Conservation (phyloP, 2,113 vertebrate species). For the Dipodomys merriami region DNA sequence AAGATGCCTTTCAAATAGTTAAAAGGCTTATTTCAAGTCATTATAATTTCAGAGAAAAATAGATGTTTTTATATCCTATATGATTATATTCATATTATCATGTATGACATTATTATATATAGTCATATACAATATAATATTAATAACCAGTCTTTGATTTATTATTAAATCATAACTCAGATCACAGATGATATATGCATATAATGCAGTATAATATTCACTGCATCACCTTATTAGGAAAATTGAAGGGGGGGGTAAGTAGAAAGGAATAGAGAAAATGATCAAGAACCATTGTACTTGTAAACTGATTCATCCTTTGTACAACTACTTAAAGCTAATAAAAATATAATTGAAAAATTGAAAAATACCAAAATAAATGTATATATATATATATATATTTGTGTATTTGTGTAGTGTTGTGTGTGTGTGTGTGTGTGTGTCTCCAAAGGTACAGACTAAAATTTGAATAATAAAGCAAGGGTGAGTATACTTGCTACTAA, state of each 20-base stretch:
- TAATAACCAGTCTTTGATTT: slow-evolving; percentile 8
- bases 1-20: slow-evolving; percentile 17
- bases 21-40: slow-evolving; percentile 53
- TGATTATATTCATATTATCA: too few relatives aligned
- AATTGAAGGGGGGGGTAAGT: too few relatives aligned
- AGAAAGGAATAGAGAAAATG: too few relatives aligned
- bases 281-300: too few relatives aligned
- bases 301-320: too few relatives aligned
- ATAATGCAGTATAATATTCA: not conserved
- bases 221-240: not conserved
- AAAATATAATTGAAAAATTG: too few relatives aligned
- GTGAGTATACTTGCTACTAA: not conserved
- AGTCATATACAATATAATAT: not conserved
- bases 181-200: not conserved
- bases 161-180: slow-evolving; percentile 26
- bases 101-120: too few relatives aligned
- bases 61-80: not conserved
- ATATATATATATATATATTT: too few relatives aligned
- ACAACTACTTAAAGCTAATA: too few relatives aligned
- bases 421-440: too few relatives aligned
- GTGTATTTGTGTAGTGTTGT: too few relatives aligned
- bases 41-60: not conserved
- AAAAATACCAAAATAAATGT: too few relatives aligned
- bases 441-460: not conserved
- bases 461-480: not conserved